A percentile compares a stretch with the other conserved stretches of the same genome.
phyloP scores from a whole-genome alignment of 2,113 vertebrate genomes.

The Tragelaphus scriptus region DNA sequence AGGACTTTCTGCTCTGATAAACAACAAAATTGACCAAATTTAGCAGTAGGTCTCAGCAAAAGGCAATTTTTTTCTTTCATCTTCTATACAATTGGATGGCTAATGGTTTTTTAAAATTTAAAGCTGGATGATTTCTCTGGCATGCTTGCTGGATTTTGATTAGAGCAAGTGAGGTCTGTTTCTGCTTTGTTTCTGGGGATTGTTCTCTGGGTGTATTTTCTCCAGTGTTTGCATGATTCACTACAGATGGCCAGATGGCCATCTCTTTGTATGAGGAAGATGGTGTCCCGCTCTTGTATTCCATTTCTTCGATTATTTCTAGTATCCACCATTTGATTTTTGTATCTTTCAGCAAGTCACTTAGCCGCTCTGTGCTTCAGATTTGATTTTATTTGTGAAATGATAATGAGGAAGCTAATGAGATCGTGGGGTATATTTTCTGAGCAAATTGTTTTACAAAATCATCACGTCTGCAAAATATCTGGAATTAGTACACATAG shows the following conservation, averaged over 20 bases:
- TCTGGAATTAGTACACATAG: background rate
- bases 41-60: conserved; percentile 79
- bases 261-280: background rate
- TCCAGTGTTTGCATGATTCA: accelerated
- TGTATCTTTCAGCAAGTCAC: background rate
- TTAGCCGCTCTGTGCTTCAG: background rate
- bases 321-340: background rate
- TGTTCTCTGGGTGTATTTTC: conserved; percentile 54
- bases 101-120: conserved; percentile 83
- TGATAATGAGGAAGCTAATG: background rate
- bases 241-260: background rate
- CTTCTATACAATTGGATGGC: conserved; percentile 82
- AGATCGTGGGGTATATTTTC: background rate
- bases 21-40: conserved; percentile 85
- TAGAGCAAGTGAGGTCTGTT: conserved; percentile 67
- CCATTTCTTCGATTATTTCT: conserved; percentile 19
- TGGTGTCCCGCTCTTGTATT: background rate
- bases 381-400: conserved; percentile 22
- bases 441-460: background rate
- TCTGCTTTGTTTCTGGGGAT: conserved; percentile 63
- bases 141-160: conserved; percentile 77
- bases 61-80: conserved; percentile 78
- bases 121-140: conserved; percentile 74
- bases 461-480: background rate
- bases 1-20: conserved; percentile 82